Evolutionary conservation across 1,140 invertebrate genomes (phyloP), one percentile per base, ranked within the genome.

Genomic region (Popillia japonica): DNA sequence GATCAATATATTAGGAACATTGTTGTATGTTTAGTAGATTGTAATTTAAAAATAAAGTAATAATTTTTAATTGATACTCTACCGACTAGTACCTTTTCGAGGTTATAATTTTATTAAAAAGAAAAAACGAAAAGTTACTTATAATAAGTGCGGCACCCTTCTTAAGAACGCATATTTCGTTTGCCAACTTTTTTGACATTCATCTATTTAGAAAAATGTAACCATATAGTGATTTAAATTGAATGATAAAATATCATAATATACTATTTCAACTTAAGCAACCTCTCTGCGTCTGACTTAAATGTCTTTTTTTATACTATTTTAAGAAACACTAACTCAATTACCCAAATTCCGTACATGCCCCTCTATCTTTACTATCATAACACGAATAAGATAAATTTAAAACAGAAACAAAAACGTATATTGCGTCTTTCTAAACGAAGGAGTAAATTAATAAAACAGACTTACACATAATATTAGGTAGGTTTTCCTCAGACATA

Each of bases 391-490:
- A 68, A 23, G 44, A 48, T 10, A 48, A 64, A 64, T 55, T 14
- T 55, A 68, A 48, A 68, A 68, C 27, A 68, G 27, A 27, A 22
- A 41, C 10, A 74, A 68, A 10, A 74, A 74, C 14, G 72, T 44
- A 68, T 14, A 11, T 44, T 74, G 72, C 72, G 34, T 74, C 72
- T 74, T 27, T 74, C 34, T 40, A 34, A 27, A 41, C 44, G 23
- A 20, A 55, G 17, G 34, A 40, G 17, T 73, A 41, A 73, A 73
- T 40, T 73, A 73, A 74, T 73, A 73, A 74, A 74, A 74, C 72
- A 76, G 42, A 86, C 85, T 86, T 86, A 86, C 85, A 86, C 79
- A 84, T 83, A 81, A 84, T 82, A 27, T 68, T 68, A 64, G 81
- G 85, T 61, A 86, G 83, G 78, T 80, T 83, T 83, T 86, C 85